Conservation (phyloP, 2,797 vertebrate species). For the Anguilla megastoma region DNA sequence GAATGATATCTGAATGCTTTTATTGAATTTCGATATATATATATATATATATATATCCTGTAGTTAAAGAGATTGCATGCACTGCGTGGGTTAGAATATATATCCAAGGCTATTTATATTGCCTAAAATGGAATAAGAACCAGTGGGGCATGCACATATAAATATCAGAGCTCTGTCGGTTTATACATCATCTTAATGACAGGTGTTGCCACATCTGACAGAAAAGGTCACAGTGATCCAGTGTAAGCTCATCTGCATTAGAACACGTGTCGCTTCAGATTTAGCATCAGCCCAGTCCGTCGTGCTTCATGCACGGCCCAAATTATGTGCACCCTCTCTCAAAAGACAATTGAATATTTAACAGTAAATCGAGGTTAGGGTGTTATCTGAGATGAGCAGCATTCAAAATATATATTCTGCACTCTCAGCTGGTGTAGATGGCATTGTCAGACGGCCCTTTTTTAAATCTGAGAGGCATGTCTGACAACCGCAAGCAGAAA, state of each 20-base stretch:
- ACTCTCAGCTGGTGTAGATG: constrained; percentile 1
- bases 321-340: not conserved
- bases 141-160: not conserved
- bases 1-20: not conserved
- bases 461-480: constrained; percentile 12
- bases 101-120: not conserved
- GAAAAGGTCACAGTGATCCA: not conserved
- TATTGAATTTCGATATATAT: not conserved
- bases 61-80: not conserved
- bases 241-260: not conserved
- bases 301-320: not conserved
- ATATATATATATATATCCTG: not conserved
- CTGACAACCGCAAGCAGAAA: not conserved
- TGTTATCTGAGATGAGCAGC: not conserved
- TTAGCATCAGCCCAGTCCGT: not conserved
- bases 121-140: not conserved
- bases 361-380: not conserved
- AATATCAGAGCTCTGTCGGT: not conserved
- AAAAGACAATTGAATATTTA: not conserved
- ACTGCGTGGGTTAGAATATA: not conserved
- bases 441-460: not conserved
- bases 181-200: not conserved
- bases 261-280: not conserved
- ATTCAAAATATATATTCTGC: not conserved
- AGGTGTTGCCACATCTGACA: not conserved